phyloP scores from a whole-genome alignment of 2,797 vertebrate species.

The Chanos chanos region DNA sequence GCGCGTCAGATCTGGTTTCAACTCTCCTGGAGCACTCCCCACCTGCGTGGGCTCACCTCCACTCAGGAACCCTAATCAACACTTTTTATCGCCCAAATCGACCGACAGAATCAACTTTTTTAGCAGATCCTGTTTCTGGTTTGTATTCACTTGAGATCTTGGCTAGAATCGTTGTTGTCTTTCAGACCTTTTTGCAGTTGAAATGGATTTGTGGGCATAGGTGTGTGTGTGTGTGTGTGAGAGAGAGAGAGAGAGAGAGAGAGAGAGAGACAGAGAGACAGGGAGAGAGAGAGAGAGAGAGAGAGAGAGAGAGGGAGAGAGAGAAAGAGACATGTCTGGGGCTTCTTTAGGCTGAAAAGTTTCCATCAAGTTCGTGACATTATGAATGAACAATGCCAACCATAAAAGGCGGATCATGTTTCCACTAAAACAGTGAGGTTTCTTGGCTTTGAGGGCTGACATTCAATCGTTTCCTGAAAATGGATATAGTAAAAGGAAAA shows the following conservation, averaged over 20 bases:
- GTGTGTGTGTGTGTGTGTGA: too few relatives aligned
- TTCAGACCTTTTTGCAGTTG: conserved; percentile 10
- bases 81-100: conserved; percentile 24
- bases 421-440: conserved; percentile 48
- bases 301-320: too few relatives aligned
- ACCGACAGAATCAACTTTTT: conserved; percentile 25
- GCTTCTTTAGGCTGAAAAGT: conserved; percentile 40
- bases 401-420: conserved; percentile 56
- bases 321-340: conserved; percentile 14
- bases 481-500: conserved; percentile 59
- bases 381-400: conserved; percentile 49
- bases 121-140: conserved; percentile 49
- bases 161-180: neutral
- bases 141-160: conserved; percentile 12
- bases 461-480: conserved; percentile 68
- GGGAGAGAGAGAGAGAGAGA: too few relatives aligned
- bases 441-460: conserved; percentile 55
- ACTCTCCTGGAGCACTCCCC: conserved; percentile 46
- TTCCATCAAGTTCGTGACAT: conserved; percentile 53
- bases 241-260: too few relatives aligned
- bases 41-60: conserved; percentile 49
- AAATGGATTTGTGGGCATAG: conserved; percentile 19
- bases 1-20: conserved; percentile 73
- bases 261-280: too few relatives aligned
- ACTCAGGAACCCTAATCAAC: neutral